Percentiles rank a stretch among this genome's conserved stretches.
Evolutionary conservation across 2,797 vertebrate species (phyloP).

Genomic region (Distichodus sexfasciatus): DNA sequence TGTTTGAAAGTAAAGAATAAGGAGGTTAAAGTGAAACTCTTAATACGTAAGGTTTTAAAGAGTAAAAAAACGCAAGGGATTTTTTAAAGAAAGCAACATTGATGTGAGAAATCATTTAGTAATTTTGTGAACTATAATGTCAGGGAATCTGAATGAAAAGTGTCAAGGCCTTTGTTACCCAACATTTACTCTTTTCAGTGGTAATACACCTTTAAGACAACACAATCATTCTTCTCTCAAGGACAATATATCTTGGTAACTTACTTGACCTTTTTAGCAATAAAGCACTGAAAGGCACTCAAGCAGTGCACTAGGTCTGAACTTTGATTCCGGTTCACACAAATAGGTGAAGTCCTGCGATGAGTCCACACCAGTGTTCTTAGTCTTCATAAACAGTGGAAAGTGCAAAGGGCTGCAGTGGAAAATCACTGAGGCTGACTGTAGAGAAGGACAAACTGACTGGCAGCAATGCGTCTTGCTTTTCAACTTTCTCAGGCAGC

Average conservation of each 20-base stretch:
- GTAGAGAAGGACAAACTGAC: background rate
- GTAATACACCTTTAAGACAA: background rate
- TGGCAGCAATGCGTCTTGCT: background rate
- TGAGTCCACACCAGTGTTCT: background rate
- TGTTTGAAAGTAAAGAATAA: too few relatives aligned
- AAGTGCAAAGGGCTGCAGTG: conserved; percentile 14
- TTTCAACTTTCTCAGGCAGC: background rate
- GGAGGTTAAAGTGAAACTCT: too few relatives aligned
- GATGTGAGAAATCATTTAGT: too few relatives aligned
- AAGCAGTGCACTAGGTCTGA: conserved; percentile 24
- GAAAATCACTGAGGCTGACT: conserved; percentile 2
- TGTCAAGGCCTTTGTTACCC: too few relatives aligned
- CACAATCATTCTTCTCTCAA: too few relatives aligned
- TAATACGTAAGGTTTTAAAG: too few relatives aligned
- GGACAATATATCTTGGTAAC: conserved; percentile 7
- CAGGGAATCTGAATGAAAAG: too few relatives aligned
- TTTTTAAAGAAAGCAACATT: too few relatives aligned
- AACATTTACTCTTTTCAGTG: background rate
- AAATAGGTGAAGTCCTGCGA: conserved; percentile 3
- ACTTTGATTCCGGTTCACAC: conserved; percentile 36
- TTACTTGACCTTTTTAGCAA: conserved; percentile 38
- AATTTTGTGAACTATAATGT: too few relatives aligned
- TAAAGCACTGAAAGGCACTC: background rate
- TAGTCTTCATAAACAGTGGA: conserved; percentile 30
- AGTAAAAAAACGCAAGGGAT: too few relatives aligned